Evolutionary conservation across 2,888 invertebrate genomes (phyloP).

Genomic region (Sipha maydis): DNA sequence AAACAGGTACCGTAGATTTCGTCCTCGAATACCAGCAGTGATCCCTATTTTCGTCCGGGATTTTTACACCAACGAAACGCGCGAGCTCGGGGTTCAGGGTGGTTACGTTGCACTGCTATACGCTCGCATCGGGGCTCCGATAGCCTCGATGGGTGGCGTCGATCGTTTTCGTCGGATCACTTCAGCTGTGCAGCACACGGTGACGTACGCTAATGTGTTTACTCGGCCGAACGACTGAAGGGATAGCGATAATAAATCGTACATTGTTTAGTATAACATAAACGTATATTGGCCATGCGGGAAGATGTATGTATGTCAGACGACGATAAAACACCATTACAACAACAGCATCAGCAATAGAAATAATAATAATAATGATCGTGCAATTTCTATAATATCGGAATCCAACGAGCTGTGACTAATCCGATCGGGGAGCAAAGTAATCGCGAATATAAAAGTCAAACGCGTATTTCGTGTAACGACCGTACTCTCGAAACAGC

Average conservation of each 20-base stretch:
- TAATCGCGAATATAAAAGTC: slow-evolving; percentile 42
- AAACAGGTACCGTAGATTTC: no score
- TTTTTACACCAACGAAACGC: no score
- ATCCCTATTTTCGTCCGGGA: no score
- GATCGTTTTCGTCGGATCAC: neutral
- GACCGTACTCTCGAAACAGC: neutral
- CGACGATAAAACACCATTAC: neutral
- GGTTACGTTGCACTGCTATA: no score
- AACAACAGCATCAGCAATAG: neutral
- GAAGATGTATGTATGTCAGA: neutral
- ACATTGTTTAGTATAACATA: neutral
- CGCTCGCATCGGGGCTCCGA: neutral
- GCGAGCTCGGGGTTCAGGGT: no score
- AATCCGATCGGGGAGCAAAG: slow-evolving; percentile 17
- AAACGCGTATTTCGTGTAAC: neutral
- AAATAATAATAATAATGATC: neutral
- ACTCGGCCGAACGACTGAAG: neutral
- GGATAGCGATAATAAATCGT: neutral
- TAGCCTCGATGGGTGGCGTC: neutral
- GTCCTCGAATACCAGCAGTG: no score
- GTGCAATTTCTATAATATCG: slow-evolving; percentile 6
- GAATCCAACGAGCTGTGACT: neutral
- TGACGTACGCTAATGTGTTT: neutral
- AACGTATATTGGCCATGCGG: neutral
- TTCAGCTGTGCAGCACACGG: neutral